These are phyloP conservation scores for Octopus bimaculoides DNA, from an alignment of 1,140 invertebrate species.

Conservation along the genomic window DNA sequence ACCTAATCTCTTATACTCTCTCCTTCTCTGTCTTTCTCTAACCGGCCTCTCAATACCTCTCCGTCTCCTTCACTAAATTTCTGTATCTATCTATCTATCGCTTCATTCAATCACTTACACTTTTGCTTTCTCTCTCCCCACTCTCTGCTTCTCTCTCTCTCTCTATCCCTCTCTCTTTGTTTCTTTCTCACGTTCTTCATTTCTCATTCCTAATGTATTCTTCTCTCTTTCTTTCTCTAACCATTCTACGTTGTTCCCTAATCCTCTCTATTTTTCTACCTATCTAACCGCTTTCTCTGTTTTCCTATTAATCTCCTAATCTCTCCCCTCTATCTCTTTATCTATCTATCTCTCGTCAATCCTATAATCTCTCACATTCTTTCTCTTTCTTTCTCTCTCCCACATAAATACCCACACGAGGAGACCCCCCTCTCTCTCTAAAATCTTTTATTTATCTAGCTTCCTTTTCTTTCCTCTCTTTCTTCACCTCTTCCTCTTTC, in stretches of 20 bases:
- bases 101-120: neutral
- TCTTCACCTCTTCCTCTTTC: neutral
- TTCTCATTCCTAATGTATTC: neutral
- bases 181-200: neutral
- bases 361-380: neutral
- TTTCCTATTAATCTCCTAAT: neutral
- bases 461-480: neutral
- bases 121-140: neutral
- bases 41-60: neutral
- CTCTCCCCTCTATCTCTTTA: neutral
- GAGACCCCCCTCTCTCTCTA: neutral
- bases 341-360: neutral
- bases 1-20: neutral
- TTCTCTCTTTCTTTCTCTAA: neutral
- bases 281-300: neutral
- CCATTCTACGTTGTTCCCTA: neutral
- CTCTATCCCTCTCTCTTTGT: neutral
- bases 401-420: neutral
- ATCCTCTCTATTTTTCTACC: neutral
- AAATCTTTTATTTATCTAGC: neutral
- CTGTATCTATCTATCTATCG: neutral
- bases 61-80: neutral
- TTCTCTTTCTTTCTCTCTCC: neutral
- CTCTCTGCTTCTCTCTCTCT: neutral
- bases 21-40: neutral